Evolutionary conservation across 2,113 vertebrate genomes (phyloP), one percentile per base, ranked within the genome.

Genomic region (Lophura nycthemera): DNA sequence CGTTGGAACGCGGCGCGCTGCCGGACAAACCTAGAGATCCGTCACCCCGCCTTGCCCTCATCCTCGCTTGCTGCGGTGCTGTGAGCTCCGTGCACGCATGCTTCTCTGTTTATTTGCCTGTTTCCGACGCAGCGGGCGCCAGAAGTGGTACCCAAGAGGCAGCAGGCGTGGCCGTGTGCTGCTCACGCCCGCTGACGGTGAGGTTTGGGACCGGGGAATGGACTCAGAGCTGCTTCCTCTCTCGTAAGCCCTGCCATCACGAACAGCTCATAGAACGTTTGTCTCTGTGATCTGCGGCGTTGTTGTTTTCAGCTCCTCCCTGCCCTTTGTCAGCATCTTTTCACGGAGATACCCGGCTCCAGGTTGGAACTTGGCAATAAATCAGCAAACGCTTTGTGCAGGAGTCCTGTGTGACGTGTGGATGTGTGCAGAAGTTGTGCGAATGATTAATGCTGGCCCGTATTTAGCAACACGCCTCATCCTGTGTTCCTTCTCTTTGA

Each of bases 401-500:
- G 38, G 18, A 75, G 73, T 22, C 16, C 45, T 38, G 8, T 34
- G 1, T 36, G 20, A 11, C 0, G 0, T 0, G 0, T 54, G 67
- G 36, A 27, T 43, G 25, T 0, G 0, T 42, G 43, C 48, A 22
- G 48, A 48, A 48, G 48, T 24, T 0, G 0, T 45, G 32, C 25
- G 17, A 2, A 0, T 43, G 13, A 40, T 5, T 63, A 50, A 32
- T 43, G 5, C 8, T 2, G 2, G 10, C 9, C 22, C 5, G 2
- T 52, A 30, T 56, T 42, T 36, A 50, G 14, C 36, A 88, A 10
- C 3, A 0, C 1, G 0, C 0, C 0, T 40, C 64, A 85, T 56
- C n/a, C 47, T 4, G 0, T 43, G 25, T 19, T 80, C 14, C 7
- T 81, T 43, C 15, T n/a, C 15, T 59, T 59, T 30, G 27, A 29